A percentile compares a stretch with the other conserved stretches of the same genome.
Conservation (phyloP, 2,113 vertebrate species). For the Gasterosteus nipponicus region DNA sequence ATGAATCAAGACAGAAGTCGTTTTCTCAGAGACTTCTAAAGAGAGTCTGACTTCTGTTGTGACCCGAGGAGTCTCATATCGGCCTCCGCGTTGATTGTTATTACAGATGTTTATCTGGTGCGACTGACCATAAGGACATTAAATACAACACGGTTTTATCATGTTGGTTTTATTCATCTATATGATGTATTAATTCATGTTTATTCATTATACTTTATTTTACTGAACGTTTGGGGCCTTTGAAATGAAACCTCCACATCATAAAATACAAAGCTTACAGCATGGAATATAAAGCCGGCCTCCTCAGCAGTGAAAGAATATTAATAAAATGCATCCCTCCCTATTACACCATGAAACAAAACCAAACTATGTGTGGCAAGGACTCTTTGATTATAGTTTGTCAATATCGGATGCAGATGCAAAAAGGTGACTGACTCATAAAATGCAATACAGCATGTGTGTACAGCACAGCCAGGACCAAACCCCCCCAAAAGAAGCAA, state of each 20-base stretch:
- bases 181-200: slow-evolving; percentile 8
- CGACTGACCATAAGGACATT: no score
- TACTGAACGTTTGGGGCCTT: slow-evolving; percentile 5
- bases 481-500: slow-evolving; percentile 42
- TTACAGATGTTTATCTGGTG: not conserved
- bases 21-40: not conserved
- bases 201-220: not conserved
- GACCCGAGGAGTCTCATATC: not conserved
- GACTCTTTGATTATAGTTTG: not conserved
- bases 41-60: not conserved
- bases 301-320: not conserved
- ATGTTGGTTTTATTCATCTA: slow-evolving; percentile 11
- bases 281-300: not conserved
- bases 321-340: slow-evolving; percentile 7
- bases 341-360: slow-evolving; percentile 10
- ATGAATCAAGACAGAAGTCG: not conserved
- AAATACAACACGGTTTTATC: not conserved
- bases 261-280: slow-evolving; percentile 16
- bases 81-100: not conserved
- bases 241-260: not conserved
- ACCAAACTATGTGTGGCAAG: not conserved
- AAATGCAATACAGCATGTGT: slow-evolving; percentile 7
- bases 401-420: not conserved
- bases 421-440: slow-evolving; percentile 8
- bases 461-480: slow-evolving; percentile 45